Evolutionary conservation across 1,140 invertebrate genomes (phyloP).

Genomic region (Acromyrmex charruanus): DNA sequence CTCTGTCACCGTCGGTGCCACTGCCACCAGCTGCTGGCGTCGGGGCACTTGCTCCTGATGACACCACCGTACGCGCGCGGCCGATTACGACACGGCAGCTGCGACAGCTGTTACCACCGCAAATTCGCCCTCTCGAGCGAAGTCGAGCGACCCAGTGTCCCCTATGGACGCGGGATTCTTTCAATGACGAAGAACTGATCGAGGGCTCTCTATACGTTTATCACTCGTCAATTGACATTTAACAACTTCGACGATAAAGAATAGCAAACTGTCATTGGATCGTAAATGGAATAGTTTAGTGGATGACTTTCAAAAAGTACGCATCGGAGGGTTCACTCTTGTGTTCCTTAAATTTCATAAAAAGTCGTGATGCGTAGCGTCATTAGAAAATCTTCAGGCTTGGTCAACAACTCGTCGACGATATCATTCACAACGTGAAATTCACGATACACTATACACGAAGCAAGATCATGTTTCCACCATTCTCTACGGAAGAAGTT

Average conservation of each 20-base stretch:
- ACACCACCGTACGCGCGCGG: conserved; percentile 46
- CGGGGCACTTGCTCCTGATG: conserved; percentile 62
- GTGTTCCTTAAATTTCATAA: not conserved
- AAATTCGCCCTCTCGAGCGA: conserved; percentile 24
- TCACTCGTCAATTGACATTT: not conserved
- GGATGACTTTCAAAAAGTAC: not conserved
- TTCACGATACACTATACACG: not conserved
- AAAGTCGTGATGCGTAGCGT: not conserved
- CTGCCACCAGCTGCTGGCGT: conserved; percentile 70
- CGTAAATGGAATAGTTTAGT: not conserved
- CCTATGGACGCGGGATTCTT: not conserved
- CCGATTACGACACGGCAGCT: conserved; percentile 67
- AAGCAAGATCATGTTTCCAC: conserved; percentile 19
- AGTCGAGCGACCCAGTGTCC: conserved; percentile 17
- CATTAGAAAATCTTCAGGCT: not conserved
- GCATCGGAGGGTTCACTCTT: not conserved
- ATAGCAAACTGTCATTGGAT: not conserved
- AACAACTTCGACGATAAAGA: not conserved
- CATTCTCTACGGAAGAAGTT: conserved; percentile 44
- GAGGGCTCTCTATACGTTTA: not conserved
- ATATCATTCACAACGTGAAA: not conserved
- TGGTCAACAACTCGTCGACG: not conserved
- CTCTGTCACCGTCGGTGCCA: conserved; percentile 73
- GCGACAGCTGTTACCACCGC: conserved; percentile 72
- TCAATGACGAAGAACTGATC: not conserved